Evolutionary conservation across 2,797 vertebrate genomes (phyloP).

Genomic region (Rhadinocentrus ornatus): DNA sequence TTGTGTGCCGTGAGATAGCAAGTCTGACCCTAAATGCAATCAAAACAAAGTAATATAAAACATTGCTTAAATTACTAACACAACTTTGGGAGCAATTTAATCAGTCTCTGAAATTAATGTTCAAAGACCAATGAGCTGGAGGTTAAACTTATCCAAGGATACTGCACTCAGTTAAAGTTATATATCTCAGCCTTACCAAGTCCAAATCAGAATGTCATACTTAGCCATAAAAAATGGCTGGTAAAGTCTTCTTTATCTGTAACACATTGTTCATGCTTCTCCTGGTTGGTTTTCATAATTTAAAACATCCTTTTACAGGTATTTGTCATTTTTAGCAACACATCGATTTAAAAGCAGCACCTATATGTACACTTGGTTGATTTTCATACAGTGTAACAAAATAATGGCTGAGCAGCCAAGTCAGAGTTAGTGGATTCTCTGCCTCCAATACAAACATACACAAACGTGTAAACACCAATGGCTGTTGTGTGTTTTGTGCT

Average conservation of each 20-base stretch:
- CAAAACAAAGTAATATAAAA: constrained; percentile 20
- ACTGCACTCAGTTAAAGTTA: constrained; percentile 8
- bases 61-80: neutral
- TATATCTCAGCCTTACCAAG: neutral
- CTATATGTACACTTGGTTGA: constrained; percentile 28
- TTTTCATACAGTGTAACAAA: constrained; percentile 37
- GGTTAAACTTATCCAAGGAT: constrained; percentile 35
- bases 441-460: constrained; percentile 15
- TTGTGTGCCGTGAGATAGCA: constrained; percentile 2
- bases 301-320: constrained; percentile 14
- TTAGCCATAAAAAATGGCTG: constrained; percentile 6
- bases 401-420: constrained; percentile 36
- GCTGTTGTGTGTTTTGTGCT: constrained; percentile 53
- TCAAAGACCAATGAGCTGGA: constrained; percentile 7
- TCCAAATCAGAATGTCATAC: constrained; percentile 20
- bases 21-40: constrained; percentile 16
- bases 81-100: constrained; percentile 14
- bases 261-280: constrained; percentile 17
- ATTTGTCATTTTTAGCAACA: constrained; percentile 38
- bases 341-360: constrained; percentile 35
- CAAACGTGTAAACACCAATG: constrained; percentile 23
- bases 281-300: constrained; percentile 5
- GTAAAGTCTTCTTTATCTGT: neutral
- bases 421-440: constrained; percentile 19
- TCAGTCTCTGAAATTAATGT: neutral